A percentile compares a stretch with the other conserved stretches of the same genome.
Conservation (phyloP, 2,797 vertebrate genomes). For the Alouatta caraya region DNA sequence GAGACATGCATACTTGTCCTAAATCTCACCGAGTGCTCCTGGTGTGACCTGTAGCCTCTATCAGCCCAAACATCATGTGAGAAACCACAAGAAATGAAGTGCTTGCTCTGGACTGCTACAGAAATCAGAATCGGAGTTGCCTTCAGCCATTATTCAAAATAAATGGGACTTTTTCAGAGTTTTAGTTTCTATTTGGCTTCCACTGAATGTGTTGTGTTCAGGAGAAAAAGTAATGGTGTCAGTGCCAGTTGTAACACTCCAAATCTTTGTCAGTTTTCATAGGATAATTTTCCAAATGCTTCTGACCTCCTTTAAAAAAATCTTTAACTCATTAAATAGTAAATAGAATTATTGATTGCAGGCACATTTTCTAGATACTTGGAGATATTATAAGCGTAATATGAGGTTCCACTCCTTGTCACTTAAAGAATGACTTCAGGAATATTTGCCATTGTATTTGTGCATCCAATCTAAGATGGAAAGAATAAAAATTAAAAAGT, state of each 20-base stretch:
- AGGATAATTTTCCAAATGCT: slow-evolving; percentile 3
- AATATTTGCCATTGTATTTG: not conserved
- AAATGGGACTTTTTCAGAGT: not conserved
- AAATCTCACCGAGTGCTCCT: not conserved
- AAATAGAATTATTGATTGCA: not conserved
- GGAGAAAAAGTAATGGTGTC: not conserved
- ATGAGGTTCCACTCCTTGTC: not conserved
- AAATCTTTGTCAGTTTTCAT: not conserved
- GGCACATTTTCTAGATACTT: not conserved
- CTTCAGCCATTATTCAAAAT: not conserved
- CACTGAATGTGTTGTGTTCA: not conserved
- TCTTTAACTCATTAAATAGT: not conserved
- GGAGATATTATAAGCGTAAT: not conserved
- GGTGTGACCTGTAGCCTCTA: not conserved
- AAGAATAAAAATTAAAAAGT: not conserved
- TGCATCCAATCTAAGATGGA: not conserved
- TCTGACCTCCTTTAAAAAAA: slow-evolving; percentile 7
- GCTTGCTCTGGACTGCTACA: not conserved
- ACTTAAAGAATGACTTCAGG: not conserved
- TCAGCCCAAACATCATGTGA: not conserved
- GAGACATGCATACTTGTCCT: not conserved
- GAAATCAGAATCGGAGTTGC: not conserved
- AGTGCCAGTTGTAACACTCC: not conserved
- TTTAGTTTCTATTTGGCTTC: not conserved
- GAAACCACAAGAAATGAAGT: not conserved